Base-by-base conservation (phyloP, 2,797 vertebrate genomes). In the Babyrousa celebensis region DNA sequence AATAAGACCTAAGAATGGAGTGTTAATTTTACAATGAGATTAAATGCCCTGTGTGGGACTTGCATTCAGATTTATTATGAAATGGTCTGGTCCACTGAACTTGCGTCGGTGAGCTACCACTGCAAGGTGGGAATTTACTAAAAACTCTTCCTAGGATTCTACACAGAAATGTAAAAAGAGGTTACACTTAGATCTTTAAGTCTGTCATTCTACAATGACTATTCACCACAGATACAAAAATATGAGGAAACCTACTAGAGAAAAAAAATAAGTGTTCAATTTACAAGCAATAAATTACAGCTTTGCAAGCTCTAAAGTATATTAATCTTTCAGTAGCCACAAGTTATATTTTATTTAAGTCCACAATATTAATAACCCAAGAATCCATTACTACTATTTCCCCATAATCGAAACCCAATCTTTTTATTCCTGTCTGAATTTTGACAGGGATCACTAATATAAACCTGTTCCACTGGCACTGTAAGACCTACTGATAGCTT, bases 271-370 rank as follows among this genome's bases (percentile, higher is more conserved):
- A 4, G 12, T 32, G 20, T 82, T 43, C 5, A 80, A 78, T 77
- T 65, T 90, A 17, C 29, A 89, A 74, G 25, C 32, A 63, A 54
- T 14, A 74, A 74, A 27, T 6, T 23, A 79, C 27, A 94, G 65
- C 21, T 89, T n/a, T 92, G 25, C 65, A 60, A 95, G 70, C 18
- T 87, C 70, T 88, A 68, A 91, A 56, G 27, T 79, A 48, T 56
- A 21, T 56, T 32, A 71, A 62, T 23, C 18, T 86, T 48, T 86
- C 5, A 48, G 67, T 40, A 86, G 18, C 12, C 27, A 86, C 29
- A 87, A 36, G 63, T 78, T 94, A 78, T 85, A 68, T 85, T 93
- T 92, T 82, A n/a, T 15, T 8, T 58, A 90, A 56, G 70, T 89
- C 70, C 62, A 16, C 14, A 89, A 87, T 67, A 72, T 48, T 29